Conservation (phyloP, 30 jellyfish, hydroid and myxozoan genomes). For the Catostylus mosaicus region DNA sequence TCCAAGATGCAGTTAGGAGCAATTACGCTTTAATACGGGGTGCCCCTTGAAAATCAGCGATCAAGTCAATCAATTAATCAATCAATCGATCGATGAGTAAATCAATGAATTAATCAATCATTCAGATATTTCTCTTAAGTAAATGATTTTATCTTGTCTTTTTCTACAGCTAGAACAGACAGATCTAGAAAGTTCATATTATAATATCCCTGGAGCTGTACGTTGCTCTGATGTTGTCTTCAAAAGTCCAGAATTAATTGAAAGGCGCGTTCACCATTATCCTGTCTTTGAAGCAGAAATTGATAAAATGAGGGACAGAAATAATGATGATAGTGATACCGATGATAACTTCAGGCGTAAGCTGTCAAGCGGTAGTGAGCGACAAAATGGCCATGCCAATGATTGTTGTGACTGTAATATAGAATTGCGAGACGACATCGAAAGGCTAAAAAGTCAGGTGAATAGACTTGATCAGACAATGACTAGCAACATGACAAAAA, state of each 20-base stretch:
- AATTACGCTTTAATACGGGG: no score
- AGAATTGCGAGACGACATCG: conserved; percentile 66
- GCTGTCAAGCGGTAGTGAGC: neutral
- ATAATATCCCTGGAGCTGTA: conserved; percentile 20
- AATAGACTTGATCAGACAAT: conserved; percentile 35
- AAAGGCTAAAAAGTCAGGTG: conserved; percentile 32
- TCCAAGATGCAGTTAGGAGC: no score
- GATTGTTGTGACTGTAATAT: conserved; percentile 72
- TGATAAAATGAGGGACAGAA: conserved; percentile 5
- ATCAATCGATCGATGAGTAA: no score
- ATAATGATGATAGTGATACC: neutral
- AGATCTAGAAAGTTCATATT: conserved; percentile 70
- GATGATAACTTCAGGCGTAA: conserved; percentile 2
- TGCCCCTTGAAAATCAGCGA: no score
- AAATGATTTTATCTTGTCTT: no score
- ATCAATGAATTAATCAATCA: no score
- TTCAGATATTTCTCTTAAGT: no score
- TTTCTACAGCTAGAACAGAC: conserved; percentile 68
- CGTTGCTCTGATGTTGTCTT: conserved; percentile 54
- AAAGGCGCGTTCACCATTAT: neutral
- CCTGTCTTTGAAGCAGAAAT: conserved; percentile 32
- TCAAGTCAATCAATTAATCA: no score
- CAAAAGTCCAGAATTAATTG: conserved; percentile 63
- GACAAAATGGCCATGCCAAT: neutral
- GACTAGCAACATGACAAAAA: conserved; percentile 23